Evolutionary conservation across 2,797 vertebrate genomes (phyloP).

Genomic region (Novumbra hubbsi): DNA sequence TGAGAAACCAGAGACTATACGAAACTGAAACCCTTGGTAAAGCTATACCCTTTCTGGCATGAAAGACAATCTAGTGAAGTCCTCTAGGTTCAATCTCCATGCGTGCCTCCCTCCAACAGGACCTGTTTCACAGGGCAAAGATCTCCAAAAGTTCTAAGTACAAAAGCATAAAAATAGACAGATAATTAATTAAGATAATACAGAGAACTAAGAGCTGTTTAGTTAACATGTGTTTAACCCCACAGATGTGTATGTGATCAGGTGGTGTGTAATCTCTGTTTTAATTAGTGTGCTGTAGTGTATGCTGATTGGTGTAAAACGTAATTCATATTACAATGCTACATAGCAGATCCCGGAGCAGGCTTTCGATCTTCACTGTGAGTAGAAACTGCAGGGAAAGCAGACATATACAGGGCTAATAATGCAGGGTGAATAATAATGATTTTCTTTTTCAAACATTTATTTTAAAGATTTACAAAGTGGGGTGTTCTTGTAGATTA

Average conservation of each 20-base stretch:
- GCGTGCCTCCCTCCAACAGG: neutral
- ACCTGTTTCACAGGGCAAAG: neutral
- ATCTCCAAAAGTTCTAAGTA: slow-evolving; percentile 49
- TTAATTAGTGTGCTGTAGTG: neutral
- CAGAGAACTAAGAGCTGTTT: slow-evolving; percentile 38
- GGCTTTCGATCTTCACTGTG: neutral
- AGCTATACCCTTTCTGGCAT: slow-evolving; percentile 42
- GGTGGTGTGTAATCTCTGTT: neutral
- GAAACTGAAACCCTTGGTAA: neutral
- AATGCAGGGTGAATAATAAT: neutral
- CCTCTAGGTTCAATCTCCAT: slow-evolving; percentile 35
- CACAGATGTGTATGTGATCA: neutral
- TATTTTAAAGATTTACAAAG: neutral
- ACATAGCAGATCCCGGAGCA: neutral
- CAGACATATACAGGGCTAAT: neutral
- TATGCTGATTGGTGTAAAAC: neutral
- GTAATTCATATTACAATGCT: neutral
- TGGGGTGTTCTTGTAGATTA: neutral
- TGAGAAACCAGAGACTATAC: slow-evolving; percentile 20
- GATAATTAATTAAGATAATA: slow-evolving; percentile 41
- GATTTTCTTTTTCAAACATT: neutral
- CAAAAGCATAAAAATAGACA: slow-evolving; percentile 40
- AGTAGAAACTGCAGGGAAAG: neutral
- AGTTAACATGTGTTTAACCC: neutral
- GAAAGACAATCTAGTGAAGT: slow-evolving; percentile 52